Evolutionary conservation across 2,888 invertebrate species (phyloP).

Genomic region (Drosophila putrida): DNA sequence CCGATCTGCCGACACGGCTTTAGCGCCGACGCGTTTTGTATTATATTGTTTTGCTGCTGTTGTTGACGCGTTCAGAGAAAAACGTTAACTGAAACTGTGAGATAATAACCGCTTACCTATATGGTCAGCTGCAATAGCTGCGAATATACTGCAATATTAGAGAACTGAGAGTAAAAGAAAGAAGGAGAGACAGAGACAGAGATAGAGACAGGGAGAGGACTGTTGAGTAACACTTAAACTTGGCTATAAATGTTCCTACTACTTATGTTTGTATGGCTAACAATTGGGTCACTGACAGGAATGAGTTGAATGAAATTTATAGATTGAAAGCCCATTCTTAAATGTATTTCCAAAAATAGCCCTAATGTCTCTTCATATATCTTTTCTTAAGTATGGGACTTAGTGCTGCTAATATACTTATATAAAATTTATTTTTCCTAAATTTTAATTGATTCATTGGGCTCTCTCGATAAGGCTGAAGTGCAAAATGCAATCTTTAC

Average conservation of each 20-base stretch:
- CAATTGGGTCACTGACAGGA: constrained; percentile 42
- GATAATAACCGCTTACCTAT: constrained; percentile 63
- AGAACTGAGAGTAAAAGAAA: constrained; percentile 4
- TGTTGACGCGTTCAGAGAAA: constrained; percentile 58
- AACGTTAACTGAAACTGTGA: constrained; percentile 69
- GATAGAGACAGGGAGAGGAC: neutral
- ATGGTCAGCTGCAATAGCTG: constrained; percentile 28
- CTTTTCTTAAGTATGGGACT: constrained; percentile 3
- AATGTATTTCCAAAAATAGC: constrained; percentile 45
- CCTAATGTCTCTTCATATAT: constrained; percentile 1
- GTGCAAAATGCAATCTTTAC: constrained; percentile 39
- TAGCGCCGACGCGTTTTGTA: constrained; percentile 22
- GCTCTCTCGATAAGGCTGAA: constrained; percentile 19
- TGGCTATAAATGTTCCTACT: constrained; percentile 33
- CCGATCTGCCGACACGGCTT: constrained; percentile 59
- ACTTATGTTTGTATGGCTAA: constrained; percentile 12
- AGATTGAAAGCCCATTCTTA: constrained; percentile 14
- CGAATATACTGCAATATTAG: constrained; percentile 32
- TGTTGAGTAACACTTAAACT: constrained; percentile 33
- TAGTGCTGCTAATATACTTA: constrained; percentile 5
- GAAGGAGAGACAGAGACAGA: neutral
- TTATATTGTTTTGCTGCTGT: constrained; percentile 15
- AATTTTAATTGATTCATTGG: constrained; percentile 2
- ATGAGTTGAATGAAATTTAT: constrained; percentile 44
- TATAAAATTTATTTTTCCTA: constrained; percentile 5